Conservation (phyloP, 2,797 vertebrate genomes). For the Galago senegalensis region DNA sequence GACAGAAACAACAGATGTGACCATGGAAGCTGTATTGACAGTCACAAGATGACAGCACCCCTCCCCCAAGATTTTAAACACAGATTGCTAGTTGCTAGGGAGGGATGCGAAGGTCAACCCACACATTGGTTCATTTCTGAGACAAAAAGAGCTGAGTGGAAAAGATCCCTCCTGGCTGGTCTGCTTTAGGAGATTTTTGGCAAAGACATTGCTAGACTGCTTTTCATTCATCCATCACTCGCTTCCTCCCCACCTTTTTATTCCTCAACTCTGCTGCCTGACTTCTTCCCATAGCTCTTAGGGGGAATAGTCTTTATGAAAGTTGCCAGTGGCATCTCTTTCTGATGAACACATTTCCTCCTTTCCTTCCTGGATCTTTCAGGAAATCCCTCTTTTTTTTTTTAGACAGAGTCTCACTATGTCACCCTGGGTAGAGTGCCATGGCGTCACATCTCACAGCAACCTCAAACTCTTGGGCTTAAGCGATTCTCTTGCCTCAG, state of each 20-base stretch:
- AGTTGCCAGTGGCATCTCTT: neutral
- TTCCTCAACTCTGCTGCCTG: neutral
- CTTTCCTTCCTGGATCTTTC: neutral
- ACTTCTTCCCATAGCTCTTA: neutral
- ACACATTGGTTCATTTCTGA: neutral
- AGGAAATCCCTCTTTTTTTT: neutral
- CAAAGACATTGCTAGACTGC: neutral
- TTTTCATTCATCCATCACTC: neutral
- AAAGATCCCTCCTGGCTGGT: neutral
- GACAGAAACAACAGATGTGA: constrained; percentile 30
- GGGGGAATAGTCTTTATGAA: neutral
- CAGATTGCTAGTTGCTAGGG: constrained; percentile 44
- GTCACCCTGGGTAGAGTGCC: too few species aligned
- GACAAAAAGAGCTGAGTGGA: neutral
- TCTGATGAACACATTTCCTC: neutral
- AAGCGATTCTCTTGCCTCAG: too few species aligned
- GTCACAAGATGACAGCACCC: neutral
- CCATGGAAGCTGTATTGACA: neutral
- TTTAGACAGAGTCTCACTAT: too few species aligned
- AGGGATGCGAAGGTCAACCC: neutral
- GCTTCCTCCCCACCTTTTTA: neutral
- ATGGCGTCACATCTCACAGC: too few species aligned
- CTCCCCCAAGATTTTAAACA: neutral
- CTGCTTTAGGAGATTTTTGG: neutral
- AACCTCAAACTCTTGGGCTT: too few species aligned